Percentiles rank a stretch among this genome's conserved stretches.
Conservation (phyloP, 2,888 invertebrate species). For the Clivina fossor region DNA sequence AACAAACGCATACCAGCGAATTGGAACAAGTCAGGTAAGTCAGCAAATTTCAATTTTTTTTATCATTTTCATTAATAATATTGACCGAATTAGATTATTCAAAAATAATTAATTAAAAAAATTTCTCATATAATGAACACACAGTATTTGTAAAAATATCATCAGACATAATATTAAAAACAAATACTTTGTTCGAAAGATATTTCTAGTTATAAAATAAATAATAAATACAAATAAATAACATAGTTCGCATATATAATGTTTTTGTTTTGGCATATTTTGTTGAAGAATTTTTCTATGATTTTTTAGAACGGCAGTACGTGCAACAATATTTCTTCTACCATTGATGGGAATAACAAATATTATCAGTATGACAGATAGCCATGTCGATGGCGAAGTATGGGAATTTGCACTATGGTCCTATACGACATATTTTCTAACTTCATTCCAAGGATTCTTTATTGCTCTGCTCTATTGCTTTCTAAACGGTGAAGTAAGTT, state of each 20-base stretch:
- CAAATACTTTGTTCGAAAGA: too few relatives aligned
- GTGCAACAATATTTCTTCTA: conserved; percentile 75
- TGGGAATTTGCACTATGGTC: conserved; percentile 79
- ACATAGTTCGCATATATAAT: neutral
- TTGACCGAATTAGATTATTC: too few relatives aligned
- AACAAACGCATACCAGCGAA: conserved; percentile 72
- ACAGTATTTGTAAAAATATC: too few relatives aligned
- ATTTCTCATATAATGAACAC: too few relatives aligned
- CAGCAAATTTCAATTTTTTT: conserved; percentile 34
- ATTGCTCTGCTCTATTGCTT: conserved; percentile 82
- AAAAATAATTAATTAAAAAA: too few relatives aligned
- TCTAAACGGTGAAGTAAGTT: conserved; percentile 77
- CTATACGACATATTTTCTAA: conserved; percentile 74
- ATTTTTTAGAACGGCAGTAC: conserved; percentile 70
- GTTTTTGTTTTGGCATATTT: neutral
- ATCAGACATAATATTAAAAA: too few relatives aligned
- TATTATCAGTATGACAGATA: conserved; percentile 70
- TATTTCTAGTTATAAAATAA: too few relatives aligned
- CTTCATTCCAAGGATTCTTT: conserved; percentile 84
- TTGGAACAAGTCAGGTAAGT: conserved; percentile 72
- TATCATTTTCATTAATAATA: neutral
- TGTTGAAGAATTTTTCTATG: neutral
- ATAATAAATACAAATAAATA: too few relatives aligned
- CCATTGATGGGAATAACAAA: conserved; percentile 83
- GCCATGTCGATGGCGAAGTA: conserved; percentile 62